phyloP scores from a whole-genome alignment of 2,797 vertebrate genomes.

The Lophura swinhoii region DNA sequence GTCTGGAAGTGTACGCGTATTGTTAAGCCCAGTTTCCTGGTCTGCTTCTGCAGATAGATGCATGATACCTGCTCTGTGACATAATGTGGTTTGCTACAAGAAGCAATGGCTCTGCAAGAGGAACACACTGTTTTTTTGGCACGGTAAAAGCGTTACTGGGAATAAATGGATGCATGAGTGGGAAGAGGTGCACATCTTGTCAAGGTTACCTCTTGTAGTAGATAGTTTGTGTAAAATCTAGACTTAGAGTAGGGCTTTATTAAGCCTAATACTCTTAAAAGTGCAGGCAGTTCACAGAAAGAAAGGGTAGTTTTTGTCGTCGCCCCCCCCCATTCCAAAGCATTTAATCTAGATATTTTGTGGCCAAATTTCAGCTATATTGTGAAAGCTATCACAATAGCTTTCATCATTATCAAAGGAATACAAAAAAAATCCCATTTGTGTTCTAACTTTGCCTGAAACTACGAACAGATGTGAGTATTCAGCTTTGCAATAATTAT shows the following conservation, averaged over 20 bases:
- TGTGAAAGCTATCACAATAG: neutral
- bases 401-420: neutral
- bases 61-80: constrained; percentile 42
- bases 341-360: neutral
- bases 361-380: neutral
- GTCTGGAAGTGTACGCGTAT: neutral
- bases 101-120: neutral
- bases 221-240: neutral
- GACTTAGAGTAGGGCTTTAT: constrained; percentile 11
- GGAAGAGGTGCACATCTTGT: constrained; percentile 1
- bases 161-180: neutral
- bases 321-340: neutral
- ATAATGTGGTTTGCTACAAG: constrained; percentile 22
- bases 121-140: neutral
- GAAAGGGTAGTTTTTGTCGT: neutral
- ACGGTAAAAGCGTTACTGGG: neutral
- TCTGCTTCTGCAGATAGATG: constrained; percentile 53
- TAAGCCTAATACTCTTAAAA: constrained; percentile 1
- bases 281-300: constrained; percentile 25
- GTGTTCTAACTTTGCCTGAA: constrained; percentile 25
- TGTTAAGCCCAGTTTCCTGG: constrained; percentile 36
- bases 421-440: neutral
- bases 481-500: neutral
- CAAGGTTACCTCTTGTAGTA: constrained; percentile 29
- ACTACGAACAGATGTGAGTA: constrained; percentile 14